A percentile compares a stretch with the other conserved stretches of the same genome.
phyloP scores from a whole-genome alignment of 2,797 vertebrate species.

The Acrossocheilus wenchowensis region DNA sequence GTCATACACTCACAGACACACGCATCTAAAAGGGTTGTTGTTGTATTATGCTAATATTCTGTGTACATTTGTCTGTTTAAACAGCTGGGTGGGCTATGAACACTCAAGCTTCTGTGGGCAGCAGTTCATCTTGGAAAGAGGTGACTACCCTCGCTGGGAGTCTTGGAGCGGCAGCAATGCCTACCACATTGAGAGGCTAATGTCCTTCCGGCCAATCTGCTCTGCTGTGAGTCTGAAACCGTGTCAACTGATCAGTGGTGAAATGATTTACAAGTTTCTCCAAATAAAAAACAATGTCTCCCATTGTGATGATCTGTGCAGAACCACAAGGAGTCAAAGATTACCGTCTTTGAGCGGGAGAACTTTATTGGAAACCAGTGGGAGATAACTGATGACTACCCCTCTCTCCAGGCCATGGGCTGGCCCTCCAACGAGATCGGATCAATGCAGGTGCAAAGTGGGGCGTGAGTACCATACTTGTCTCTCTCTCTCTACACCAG shows the following conservation, averaged over 20 bases:
- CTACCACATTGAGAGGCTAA: conserved; percentile 95
- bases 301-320: conserved; percentile 63
- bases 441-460: conserved; percentile 92
- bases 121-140: conserved; percentile 96
- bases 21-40: not conserved
- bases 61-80: conserved; percentile 31
- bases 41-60: not conserved
- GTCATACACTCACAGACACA: conserved; percentile 67
- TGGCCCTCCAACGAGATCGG: conserved; percentile 95
- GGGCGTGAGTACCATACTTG: conserved; percentile 83
- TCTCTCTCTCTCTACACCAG: conserved; percentile 1
- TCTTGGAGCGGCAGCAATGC: conserved; percentile 98
- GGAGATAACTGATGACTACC: conserved; percentile 93
- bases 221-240: conserved; percentile 85
- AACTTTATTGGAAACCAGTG: conserved; percentile 94
- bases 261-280: not conserved
- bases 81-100: conserved; percentile 94
- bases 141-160: conserved; percentile 96
- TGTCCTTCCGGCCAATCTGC: conserved; percentile 96
- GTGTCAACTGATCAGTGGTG: not conserved
- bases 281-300: not conserved
- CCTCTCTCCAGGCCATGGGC: conserved; percentile 96
- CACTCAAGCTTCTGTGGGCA: conserved; percentile 96
- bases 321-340: conserved; percentile 96
- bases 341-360: conserved; percentile 90